Base-by-base conservation (phyloP, 2,113 vertebrate species). In the Dromaius novaehollandiae region DNA sequence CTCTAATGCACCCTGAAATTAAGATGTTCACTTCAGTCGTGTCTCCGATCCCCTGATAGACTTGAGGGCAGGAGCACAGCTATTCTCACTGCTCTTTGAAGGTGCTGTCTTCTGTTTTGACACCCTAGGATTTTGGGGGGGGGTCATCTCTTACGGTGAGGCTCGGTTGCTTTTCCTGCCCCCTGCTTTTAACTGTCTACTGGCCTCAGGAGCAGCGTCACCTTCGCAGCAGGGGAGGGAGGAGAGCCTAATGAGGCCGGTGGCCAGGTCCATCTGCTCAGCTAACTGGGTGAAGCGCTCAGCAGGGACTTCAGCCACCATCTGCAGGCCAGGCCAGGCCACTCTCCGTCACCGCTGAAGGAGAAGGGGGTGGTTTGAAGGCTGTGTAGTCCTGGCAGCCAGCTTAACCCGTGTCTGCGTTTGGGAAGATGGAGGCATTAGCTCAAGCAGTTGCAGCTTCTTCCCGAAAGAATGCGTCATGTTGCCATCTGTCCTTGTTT, bases 251-350 rank as follows among this genome's bases (percentile, higher is more conserved):
- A n/a, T 13, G 0, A 40, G 36, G 53, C 26, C 36, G 5, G 36
- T 17, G 30, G 46, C 46, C 0, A 30, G 25, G 15, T 11, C 61
- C 75, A 34, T 53, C 74, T 85, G 88, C 3, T 61, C 64, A 42
- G 46, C 22, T 40, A 6, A 53, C 0, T 4, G 56, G 65, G 7
- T 2, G 10, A 44, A 2, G 1, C 0, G 3, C 58, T 38, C 83
- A 26, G 69, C 40, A 11, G 91, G 84, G 61, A 63, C 50, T n/a
- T 25, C 12, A 2, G 25, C 53, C 25, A 5, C 77, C 1, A 7
- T 55, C 61, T 66, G 58, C 34, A 36, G 70, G 44, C 21, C 1
- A 1, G 40, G 40, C 53, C 6, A 7, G 48, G 66, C 14, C 13
- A 5, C 13, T 15, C 9, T 10, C 36, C 46, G 61, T 18, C 30